Conservation (phyloP, 2,113 vertebrate species). For the Pelvicachromis taeniatus region DNA sequence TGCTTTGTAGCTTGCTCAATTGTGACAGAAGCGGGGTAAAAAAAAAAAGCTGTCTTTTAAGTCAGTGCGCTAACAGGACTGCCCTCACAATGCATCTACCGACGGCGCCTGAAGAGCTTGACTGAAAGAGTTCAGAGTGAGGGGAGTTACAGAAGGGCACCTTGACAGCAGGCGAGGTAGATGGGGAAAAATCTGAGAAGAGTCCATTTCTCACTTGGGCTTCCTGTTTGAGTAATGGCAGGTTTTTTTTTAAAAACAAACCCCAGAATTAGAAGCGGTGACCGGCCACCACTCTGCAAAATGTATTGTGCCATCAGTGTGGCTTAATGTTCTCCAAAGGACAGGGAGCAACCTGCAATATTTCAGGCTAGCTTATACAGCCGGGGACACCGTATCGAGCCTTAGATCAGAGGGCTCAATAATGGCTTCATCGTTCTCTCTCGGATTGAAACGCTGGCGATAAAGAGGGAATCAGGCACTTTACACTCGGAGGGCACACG, state of each 20-base stretch:
- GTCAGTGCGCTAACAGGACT: background rate
- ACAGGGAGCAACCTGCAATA: conserved; percentile 45
- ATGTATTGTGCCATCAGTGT: conserved; percentile 21
- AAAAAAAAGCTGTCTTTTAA: background rate
- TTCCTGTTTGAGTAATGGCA: conserved; percentile 16
- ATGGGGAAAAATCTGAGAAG: background rate
- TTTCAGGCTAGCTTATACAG: conserved; percentile 39
- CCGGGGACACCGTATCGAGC: conserved; percentile 15
- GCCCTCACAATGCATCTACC: background rate
- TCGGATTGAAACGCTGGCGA: conserved; percentile 12
- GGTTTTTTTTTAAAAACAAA: conserved; percentile 18
- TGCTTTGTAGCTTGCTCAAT: background rate
- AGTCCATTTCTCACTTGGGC: conserved; percentile 22
- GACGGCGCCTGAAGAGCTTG: background rate
- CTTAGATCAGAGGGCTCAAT: conserved; percentile 51
- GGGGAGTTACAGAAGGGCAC: conserved; percentile 9
- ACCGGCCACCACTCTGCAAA: background rate
- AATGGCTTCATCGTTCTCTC: conserved; percentile 40
- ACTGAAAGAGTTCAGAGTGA: background rate
- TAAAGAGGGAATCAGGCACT: conserved; percentile 29
- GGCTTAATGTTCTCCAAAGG: conserved; percentile 42
- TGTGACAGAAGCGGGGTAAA: background rate
- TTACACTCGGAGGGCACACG: conserved; percentile 19
- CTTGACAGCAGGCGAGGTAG: conserved; percentile 1
- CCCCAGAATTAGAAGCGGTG: conserved; percentile 4